Conservation (phyloP, 2,113 vertebrate genomes). For the Archocentrus centrarchus region DNA sequence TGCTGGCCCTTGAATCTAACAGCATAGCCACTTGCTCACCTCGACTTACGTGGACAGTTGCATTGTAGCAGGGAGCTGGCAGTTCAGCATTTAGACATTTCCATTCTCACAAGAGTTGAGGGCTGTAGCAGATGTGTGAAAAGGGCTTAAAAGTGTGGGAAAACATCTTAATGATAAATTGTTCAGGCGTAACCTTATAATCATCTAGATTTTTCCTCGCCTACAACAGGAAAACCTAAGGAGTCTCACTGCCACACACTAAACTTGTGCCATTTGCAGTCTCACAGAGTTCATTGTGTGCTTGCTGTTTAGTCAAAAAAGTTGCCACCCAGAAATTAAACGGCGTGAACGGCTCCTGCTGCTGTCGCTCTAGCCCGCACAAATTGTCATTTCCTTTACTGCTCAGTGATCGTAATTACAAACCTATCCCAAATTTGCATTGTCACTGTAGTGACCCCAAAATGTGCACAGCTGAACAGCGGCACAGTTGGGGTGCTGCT, state of each 20-base stretch:
- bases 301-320: background rate
- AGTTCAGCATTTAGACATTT: background rate
- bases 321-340: conserved; percentile 4
- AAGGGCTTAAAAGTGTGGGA: background rate
- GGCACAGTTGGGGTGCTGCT: background rate
- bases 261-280: background rate
- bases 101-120: background rate
- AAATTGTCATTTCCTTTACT: background rate
- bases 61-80: background rate
- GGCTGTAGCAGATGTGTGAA: background rate
- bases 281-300: background rate
- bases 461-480: background rate
- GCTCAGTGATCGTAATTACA: background rate
- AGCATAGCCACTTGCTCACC: no score
- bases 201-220: background rate
- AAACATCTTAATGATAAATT: background rate
- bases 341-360: background rate
- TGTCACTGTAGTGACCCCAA: background rate
- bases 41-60: background rate
- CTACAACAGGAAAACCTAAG: background rate
- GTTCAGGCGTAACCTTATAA: background rate
- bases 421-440: background rate
- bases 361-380: background rate
- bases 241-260: background rate
- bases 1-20: rapidly evolving